Conservation (phyloP, 2,888 invertebrate genomes). For the Hoplodrina ambigua region DNA sequence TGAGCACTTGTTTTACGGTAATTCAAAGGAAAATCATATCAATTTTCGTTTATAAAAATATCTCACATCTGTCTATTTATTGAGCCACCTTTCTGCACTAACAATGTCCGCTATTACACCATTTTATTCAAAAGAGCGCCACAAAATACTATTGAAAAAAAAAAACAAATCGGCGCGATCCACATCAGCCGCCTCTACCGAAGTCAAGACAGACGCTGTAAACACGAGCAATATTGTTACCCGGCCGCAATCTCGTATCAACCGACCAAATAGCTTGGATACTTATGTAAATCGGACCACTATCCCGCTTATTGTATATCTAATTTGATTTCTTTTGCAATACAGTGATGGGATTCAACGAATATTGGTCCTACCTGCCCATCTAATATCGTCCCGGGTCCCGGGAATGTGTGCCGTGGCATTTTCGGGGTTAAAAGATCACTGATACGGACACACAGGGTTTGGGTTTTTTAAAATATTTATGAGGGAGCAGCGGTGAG, state of each 20-base stretch:
- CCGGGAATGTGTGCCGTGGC: conserved; percentile 76
- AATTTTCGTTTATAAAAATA: neutral
- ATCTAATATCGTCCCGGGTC: conserved; percentile 79
- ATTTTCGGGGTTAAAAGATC: conserved; percentile 86
- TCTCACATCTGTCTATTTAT: conserved; percentile 7
- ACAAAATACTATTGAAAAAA: conserved; percentile 64
- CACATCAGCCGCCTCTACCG: conserved; percentile 63
- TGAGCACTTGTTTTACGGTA: neutral
- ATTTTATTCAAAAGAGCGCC: conserved; percentile 56
- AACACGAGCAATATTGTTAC: conserved; percentile 85
- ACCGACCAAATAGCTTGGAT: conserved; percentile 87
- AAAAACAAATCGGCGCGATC: conserved; percentile 66
- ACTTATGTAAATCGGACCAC: conserved; percentile 89
- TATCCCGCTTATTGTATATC: conserved; percentile 89
- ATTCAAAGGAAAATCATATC: neutral
- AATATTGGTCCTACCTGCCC: conserved; percentile 86
- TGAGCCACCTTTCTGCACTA: conserved; percentile 32
- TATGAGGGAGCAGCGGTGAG: conserved; percentile 84
- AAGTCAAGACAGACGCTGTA: conserved; percentile 70
- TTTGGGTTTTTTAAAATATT: conserved; percentile 88
- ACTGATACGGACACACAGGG: conserved; percentile 84
- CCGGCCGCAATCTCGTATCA: conserved; percentile 88
- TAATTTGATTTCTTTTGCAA: conserved; percentile 90
- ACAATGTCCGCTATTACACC: conserved; percentile 43
- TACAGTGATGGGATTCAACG: conserved; percentile 87